Base-by-base conservation (phyloP, 2,113 vertebrate genomes). In the Delphinus delphis region DNA sequence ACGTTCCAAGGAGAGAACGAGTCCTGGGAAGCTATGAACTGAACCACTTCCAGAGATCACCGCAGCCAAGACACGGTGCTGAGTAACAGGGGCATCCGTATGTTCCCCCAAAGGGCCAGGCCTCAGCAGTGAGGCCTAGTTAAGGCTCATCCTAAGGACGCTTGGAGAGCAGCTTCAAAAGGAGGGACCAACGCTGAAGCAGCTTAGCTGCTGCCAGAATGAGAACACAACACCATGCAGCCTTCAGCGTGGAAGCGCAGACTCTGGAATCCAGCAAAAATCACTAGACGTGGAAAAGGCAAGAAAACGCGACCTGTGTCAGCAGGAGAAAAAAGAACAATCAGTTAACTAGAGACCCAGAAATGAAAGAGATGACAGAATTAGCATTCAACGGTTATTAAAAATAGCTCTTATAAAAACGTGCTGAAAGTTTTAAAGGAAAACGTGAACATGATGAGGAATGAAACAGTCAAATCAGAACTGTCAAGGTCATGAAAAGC, bases 151-250 rank as follows among this genome's bases (percentile, higher is more conserved):
- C n/a, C 20, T 2, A 0, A 53, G 47, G 33, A 5, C 3, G 33
- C 26, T 11, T 62, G 0, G 14, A 38, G 62, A 47, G 38, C 18
- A 26, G 62, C 62, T 85, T 62, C n/a, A 0, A 70, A 28, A 62
- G 3, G 63, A 38, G 53, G 74, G 80, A 12, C 33, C 0, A 3
- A 60, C 1, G 25, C 10, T 1, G 20, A 6, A 14, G 10, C 18
- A 58, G 60, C 17, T 65, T 4, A n/a, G 10, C 47, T 31, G 62
- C 12, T 8, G 13, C 23, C 41, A 31, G 58, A 68, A 15, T 18
- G 8, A 38, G 21, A 53, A 38, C 2, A 0, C 47, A 58, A 0
- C 60, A 8, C 36, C 28, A 5, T 0, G 20, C 76, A n/a, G n/a
- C 41, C 53, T 17, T 3, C 47, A 17, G 3, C 8, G 20, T 1